Evolutionary conservation across 2,113 vertebrate species (phyloP).

Genomic region (Percina caprodes): DNA sequence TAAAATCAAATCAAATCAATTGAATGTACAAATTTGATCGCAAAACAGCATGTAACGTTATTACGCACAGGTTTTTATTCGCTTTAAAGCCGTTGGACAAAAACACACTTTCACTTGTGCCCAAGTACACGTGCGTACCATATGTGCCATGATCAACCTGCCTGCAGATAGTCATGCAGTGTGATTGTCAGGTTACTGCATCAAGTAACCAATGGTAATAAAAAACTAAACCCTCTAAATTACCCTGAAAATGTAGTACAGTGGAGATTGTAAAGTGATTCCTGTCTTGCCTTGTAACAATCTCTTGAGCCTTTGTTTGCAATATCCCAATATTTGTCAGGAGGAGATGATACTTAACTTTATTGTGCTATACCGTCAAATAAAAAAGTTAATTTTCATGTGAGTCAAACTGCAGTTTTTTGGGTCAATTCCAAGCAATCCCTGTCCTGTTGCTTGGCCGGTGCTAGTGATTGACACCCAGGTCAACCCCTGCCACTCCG

Average conservation of each 20-base stretch:
- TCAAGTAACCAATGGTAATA: conserved; percentile 16
- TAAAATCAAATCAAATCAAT: too few species aligned
- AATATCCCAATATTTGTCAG: not conserved
- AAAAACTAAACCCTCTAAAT: not conserved
- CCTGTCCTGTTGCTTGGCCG: conserved; percentile 67
- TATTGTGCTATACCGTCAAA: conserved; percentile 21
- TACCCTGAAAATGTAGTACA: not conserved
- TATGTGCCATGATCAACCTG: not conserved
- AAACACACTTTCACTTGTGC: not conserved
- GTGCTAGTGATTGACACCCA: conserved; percentile 82
- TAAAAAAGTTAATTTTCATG: conserved; percentile 61
- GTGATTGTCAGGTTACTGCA: conserved; percentile 36
- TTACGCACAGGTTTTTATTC: too few species aligned
- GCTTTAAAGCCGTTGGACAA: too few species aligned
- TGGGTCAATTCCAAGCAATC: conserved; percentile 74
- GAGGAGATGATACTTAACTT: conserved; percentile 2
- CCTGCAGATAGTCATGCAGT: not conserved
- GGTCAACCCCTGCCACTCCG: conserved; percentile 79
- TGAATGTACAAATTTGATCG: too few species aligned
- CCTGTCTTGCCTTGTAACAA: not conserved
- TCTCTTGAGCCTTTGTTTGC: not conserved
- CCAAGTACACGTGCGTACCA: not conserved
- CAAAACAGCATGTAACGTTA: too few species aligned
- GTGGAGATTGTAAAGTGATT: not conserved
- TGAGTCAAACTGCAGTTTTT: conserved; percentile 71